Evolutionary conservation across 2,113 vertebrate species (phyloP), one percentile per base, ranked within the genome.

Genomic region (Chaenocephalus aceratus): DNA sequence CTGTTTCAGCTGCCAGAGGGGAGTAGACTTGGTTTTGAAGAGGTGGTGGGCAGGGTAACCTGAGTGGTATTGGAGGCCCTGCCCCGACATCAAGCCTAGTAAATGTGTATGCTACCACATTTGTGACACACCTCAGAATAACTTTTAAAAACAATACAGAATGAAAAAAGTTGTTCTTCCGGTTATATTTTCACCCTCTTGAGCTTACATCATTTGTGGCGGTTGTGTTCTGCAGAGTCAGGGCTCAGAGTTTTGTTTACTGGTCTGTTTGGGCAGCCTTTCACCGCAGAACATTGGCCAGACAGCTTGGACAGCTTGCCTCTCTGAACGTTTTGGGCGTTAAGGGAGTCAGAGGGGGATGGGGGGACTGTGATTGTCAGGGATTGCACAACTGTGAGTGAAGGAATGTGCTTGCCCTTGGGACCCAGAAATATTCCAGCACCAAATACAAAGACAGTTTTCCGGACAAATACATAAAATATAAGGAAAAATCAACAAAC

Each of bases 351-450:
- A 56, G 79, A 70, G 63, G 68, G 88, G 89, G 75, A 12, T 77
- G 87, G 85, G 80, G 83, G 56, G 23, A 63, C 71, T 73, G 79
- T 82, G 90, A 94, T 92, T 93, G 91, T 93, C 91, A 89, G 80
- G 87, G 86, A 94, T 95, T 94, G 92, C 94, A 92, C 91, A 94
- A 94, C 86, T 89, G 87, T 84, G 88, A 87, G 83, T 81, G 84
- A 60, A 94, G 86, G 94, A 94, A 95, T 95, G 92, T 77, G 79
- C 77, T 57, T 81, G 84, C 90, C 88, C 91, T 87, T 82, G 91
- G 90, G 92, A 93, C 90, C 80, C 66, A 89, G 75, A 90, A 88
- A 91, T 86, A 93, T 94, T 91, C 94, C 77, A 89, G 86, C 87
- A 92, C 80, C 85, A 94, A 86, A 82, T 86, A 77, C 74, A 85